These are phyloP conservation scores for Bolinopsis microptera DNA, from an alignment of 37 sponge, comb jelly and placozoan species.

Conservation along the genomic window DNA sequence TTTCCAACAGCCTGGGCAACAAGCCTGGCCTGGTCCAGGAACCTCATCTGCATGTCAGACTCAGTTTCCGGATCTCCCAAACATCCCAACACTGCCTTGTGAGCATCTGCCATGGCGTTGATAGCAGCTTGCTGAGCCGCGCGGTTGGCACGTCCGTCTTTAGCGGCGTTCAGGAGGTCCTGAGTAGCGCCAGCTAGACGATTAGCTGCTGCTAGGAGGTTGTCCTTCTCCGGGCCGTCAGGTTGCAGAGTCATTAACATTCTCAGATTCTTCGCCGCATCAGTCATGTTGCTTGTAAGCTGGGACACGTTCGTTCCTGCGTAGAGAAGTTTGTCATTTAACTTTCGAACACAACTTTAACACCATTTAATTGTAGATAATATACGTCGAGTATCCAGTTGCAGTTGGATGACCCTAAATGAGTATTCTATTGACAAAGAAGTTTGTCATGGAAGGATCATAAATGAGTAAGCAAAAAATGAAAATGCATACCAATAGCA, in stretches of 20 bases:
- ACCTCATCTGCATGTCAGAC: conserved; percentile 64
- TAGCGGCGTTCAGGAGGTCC: conserved; percentile 83
- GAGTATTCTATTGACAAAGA: no score
- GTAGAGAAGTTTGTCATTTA: no score
- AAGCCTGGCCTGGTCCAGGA: conserved; percentile 60
- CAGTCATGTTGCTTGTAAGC: conserved; percentile 84
- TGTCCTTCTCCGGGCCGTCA: conserved; percentile 71
- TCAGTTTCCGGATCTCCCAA: conserved; percentile 31
- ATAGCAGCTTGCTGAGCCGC: conserved; percentile 64
- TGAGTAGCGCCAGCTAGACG: conserved; percentile 90
- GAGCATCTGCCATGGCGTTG: conserved; percentile 34
- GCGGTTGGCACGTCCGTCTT: conserved; percentile 60
- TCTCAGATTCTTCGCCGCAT: conserved; percentile 84
- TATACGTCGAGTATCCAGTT: no score
- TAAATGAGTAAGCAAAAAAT: no score
- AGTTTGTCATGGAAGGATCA: no score
- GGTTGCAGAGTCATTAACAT: conserved; percentile 83
- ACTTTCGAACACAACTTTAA: no score
- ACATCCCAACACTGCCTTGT: conserved; percentile 50
- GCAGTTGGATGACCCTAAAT: no score
- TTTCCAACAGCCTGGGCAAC: conserved; percentile 55
- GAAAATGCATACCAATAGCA: conserved; percentile 3
- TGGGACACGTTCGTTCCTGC: conserved; percentile 60
- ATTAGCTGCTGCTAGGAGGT: conserved; percentile 89
- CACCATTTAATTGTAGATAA: no score